Base-by-base conservation (phyloP, 2,888 invertebrate species). In the Protophormia terraenovae region DNA sequence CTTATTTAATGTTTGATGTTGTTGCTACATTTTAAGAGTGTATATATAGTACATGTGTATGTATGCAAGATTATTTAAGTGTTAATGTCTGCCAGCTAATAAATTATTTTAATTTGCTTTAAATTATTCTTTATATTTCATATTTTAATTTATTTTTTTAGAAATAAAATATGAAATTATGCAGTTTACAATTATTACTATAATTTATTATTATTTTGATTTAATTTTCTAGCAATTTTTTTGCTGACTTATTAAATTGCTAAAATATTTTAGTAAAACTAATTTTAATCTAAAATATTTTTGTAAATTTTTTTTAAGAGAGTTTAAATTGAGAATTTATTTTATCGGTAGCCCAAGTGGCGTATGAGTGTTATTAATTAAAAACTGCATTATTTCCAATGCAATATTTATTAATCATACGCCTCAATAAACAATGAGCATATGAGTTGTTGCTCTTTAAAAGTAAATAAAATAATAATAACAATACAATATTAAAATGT, bases 51-150 rank as follows among this genome's bases (percentile, higher is more conserved):
- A 16, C 3, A 24, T 27, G 12, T 67, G 60, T 55, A 14, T 62
- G 19, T 55, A 10, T 29, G 27, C 38, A 27, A n/a, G n/a, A n/a
- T n/a, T 22, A 7, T 50, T 50, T 50, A n/a, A 6, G 24, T 67
- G 24, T 69, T 69, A 58, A 47, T 72, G 4, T 27, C 22, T 66
- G 55, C 19, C 22, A 58, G 77, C 72, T 72, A 78, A 83, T 83
- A 78, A 73, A 78, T 78, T 73, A 83, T 83, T 78, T 83, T 69
- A 69, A 62, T 67, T 73, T 73, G 50, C 53, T 29, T 66, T n/a
- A 58, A 60, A 50, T 71, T 64, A 64, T 62, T n/a, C n/a, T n/a
- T n/a, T 50, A 27, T 69, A 19, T 72, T 16, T 32, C 22, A 55
- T 58, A 55, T 45, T 22, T 58, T 45, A 45, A n/a, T n/a, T 45